A percentile compares a stretch with the other conserved stretches of the same genome.
phyloP scores from a whole-genome alignment of 2,113 vertebrate species.

The Hiodon tergisus region DNA sequence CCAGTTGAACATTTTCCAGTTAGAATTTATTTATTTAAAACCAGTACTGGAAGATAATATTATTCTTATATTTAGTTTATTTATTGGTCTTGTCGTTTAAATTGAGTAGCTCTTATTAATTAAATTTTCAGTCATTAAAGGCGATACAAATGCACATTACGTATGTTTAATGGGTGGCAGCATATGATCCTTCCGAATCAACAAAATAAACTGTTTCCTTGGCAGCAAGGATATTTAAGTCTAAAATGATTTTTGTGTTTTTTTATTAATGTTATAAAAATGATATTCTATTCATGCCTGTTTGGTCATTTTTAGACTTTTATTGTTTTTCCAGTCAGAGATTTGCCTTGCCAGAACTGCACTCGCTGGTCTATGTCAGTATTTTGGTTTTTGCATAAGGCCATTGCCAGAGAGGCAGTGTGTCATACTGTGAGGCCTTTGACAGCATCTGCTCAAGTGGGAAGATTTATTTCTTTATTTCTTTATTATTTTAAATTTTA shows the following conservation, averaged over 20 bases:
- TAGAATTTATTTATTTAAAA: too few relatives aligned
- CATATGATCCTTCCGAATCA: neutral
- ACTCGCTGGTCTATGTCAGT: neutral
- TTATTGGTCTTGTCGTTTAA: too few relatives aligned
- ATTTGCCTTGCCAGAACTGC: conserved; percentile 7
- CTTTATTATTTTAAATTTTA: too few relatives aligned
- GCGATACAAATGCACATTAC: neutral
- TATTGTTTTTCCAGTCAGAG: conserved; percentile 14
- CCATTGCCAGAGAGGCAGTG: neutral
- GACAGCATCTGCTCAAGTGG: neutral
- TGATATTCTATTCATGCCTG: conserved; percentile 5
- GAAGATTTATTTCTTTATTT: neutral
- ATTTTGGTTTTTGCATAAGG: neutral
- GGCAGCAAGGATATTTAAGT: neutral
- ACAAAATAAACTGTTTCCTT: neutral
- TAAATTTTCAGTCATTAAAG: too few relatives aligned
- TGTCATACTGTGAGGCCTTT: neutral
- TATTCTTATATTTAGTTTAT: too few relatives aligned
- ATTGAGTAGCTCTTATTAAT: too few relatives aligned
- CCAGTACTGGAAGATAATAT: too few relatives aligned
- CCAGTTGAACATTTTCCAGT: too few relatives aligned
- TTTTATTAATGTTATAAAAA: neutral
- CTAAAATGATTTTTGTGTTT: neutral
- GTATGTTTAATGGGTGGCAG: neutral
- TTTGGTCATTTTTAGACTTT: conserved; percentile 1